Base-by-base conservation (phyloP, 2,888 invertebrate genomes). In the Sialis fuliginosa region DNA sequence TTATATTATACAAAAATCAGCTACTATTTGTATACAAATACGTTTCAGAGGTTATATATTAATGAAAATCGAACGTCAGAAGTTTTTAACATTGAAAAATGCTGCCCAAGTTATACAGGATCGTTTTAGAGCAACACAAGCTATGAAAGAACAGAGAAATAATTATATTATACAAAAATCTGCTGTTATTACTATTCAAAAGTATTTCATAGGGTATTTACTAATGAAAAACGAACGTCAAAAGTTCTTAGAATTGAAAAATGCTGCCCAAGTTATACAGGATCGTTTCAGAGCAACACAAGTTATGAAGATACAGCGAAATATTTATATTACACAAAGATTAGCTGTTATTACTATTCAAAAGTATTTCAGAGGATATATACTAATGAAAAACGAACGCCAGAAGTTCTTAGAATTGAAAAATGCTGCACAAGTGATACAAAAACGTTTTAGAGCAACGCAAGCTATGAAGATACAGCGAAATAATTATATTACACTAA, bases 41-140 rank as follows among this genome's bases (percentile, higher is more conserved):
- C 49, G 55, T 12, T 68, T 60, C 58, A 55, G 56, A 46, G 52
- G 54, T 2, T 54, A 50, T 39, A 50, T 39, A 33, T 12, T 44
- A 51, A 58, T 61, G 50, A 50, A 50, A 2, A 42, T 54, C 32
- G 48, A 54, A 5, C 51, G 55, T 43, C 48, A 47, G 35, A 12
- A 48, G 22, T 62, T 54, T 48, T 43, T 54, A 5, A 41, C 46
- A 6, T 49, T 50, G 39, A 64, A 57, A 51, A 54, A 48, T 31
- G 60, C 63, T 39, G 59, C 59, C 9, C 50, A 65, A 10, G 52
- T 55, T 7, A 60, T 75, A 50, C 74, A 75, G 55, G 64, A 58
- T 48, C 63, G 62, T 55, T 71, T 62, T 51, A 66, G 65, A 52
- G 66, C 65, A 60, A 48, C 55, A 34, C 32, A 48, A 34, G 37